These are phyloP conservation scores for Callithrix jacchus DNA, from an alignment of 2,113 vertebrate species.

Conservation along the genomic window DNA sequence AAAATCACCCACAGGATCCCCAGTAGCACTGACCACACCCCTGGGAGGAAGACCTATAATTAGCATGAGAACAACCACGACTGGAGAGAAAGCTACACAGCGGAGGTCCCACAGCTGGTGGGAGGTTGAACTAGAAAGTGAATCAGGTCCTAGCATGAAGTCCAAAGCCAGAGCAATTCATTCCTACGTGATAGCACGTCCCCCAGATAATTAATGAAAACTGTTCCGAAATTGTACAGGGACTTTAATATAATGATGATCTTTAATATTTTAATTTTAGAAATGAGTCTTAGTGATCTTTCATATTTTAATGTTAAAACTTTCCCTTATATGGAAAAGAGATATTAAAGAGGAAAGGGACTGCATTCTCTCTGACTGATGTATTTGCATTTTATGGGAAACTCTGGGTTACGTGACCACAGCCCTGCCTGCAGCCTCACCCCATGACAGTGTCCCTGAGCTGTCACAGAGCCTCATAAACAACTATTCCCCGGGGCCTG, in stretches of 20 bases:
- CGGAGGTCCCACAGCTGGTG: not conserved
- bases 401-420: not conserved
- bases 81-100: accelerated
- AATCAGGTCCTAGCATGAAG: not conserved
- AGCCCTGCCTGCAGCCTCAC: too few relatives aligned
- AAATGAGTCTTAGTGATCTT: too few relatives aligned
- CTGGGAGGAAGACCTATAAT: not conserved
- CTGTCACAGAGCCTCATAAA: not conserved
- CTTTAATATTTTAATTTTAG: too few relatives aligned
- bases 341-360: not conserved
- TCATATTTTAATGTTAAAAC: not conserved
- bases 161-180: accelerated
- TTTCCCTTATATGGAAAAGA: not conserved
- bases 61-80: not conserved
- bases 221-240: not conserved
- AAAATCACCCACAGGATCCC: accelerated
- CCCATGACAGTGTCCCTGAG: not conserved
- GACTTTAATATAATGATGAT: not conserved
- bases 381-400: not conserved
- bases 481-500: not conserved
- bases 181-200: not conserved
- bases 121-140: not conserved
- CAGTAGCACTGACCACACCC: accelerated
- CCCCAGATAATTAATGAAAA: not conserved
- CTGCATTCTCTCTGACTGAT: not conserved